Evolutionary conservation across 2,888 invertebrate species (phyloP).

Genomic region (Platynereis dumerilii): DNA sequence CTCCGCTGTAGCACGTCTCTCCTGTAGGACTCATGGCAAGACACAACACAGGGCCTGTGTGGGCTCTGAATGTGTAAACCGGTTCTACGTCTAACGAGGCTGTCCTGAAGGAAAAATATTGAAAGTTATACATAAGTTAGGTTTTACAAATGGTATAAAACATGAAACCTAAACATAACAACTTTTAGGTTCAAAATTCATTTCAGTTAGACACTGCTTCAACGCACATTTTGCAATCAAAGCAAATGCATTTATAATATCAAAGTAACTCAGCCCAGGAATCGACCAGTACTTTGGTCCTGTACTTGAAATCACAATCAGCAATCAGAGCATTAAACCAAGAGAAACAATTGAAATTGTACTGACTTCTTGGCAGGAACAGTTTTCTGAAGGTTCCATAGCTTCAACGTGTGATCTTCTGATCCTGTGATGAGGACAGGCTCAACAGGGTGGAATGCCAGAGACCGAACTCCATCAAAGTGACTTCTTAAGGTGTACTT

Average conservation of each 20-base stretch:
- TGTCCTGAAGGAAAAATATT: constrained; percentile 56
- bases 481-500: constrained; percentile 83
- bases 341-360: constrained; percentile 29
- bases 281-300: no score
- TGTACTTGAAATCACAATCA: no score
- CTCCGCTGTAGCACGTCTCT: constrained; percentile 94
- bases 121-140: no score
- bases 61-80: constrained; percentile 96
- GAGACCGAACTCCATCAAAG: constrained; percentile 66
- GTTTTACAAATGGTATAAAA: no score
- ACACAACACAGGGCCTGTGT: constrained; percentile 89
- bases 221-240: no score
- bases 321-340: no score
- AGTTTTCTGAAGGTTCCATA: constrained; percentile 99
- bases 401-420: constrained; percentile 97
- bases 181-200: neutral
- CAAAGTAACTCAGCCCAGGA: no score
- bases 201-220: no score
- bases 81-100: constrained; percentile 95
- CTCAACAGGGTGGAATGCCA: constrained; percentile 77
- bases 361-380: constrained; percentile 92
- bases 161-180: neutral
- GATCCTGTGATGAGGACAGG: constrained; percentile 96
- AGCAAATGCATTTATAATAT: no score
- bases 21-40: constrained; percentile 91